Evolutionary conservation across 2,797 vertebrate species (phyloP), one percentile per base, ranked within the genome.

Genomic region (Anas bernieri): DNA sequence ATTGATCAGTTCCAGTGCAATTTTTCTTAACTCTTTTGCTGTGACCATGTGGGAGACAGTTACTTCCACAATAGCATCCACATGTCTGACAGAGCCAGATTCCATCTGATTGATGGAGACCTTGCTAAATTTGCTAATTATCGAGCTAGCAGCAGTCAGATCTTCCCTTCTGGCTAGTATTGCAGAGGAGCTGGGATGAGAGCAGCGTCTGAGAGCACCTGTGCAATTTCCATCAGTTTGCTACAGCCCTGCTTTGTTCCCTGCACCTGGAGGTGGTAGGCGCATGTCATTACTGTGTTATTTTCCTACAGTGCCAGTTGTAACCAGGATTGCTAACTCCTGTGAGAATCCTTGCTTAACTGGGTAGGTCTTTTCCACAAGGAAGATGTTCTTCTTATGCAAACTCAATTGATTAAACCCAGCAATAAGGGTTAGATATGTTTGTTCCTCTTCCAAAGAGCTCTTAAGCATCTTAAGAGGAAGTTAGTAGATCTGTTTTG

Each of bases 41-140:
- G 31, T 54, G 68, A 31, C 43, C 82, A 21, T 41, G 35, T 66
- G 74, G 70, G 59, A 30, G n/a, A 12, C 12, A 9, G 12, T 72
- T 48, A 22, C 6, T 90, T 89, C 48, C 54, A 31, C 20, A 17
- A 0, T 1, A 61, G 41, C 31, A 26, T 46, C 68, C 33, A 13
- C 31, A 6, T 0, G 1, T 31, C 0, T 18, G 56, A 46, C 62
- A 52, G 63, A 18, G 17, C 28, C 12, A 46, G 64, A 8, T 56
- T 37, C 9, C 4, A 79, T 67, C 4, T 55, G 48, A 4, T 22
- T 39, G 25, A 15, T 61, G 18, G 69, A 76, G 54, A 31, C 33
- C 22, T 59, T 76, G 43, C 5, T 48, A 48, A 61, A 20, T 0
- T 46, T 68, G 18, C 23, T 55, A 3, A 58, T 17, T 48, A 50